Evolutionary conservation across 2,797 vertebrate genomes (phyloP).

Genomic region (Crocodylus rhombifer): DNA sequence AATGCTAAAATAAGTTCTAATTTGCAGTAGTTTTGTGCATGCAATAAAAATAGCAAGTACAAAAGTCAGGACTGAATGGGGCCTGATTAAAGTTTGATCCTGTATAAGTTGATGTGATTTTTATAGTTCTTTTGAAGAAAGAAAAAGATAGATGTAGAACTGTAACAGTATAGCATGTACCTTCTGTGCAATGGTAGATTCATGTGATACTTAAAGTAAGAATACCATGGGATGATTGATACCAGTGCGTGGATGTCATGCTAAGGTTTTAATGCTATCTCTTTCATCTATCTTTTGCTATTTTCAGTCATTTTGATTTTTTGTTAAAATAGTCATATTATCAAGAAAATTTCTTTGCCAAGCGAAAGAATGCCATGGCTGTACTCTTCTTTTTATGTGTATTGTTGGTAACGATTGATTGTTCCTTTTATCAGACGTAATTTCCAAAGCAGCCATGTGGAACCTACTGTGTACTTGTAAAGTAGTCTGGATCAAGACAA

Average conservation of each 20-base stretch:
- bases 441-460: constrained; percentile 1
- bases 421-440: neutral
- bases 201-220: neutral
- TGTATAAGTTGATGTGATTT: too few relatives aligned
- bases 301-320: neutral
- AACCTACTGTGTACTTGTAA: neutral
- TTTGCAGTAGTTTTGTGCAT: too few relatives aligned
- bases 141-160: rapidly evolving
- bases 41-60: too few relatives aligned
- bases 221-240: neutral
- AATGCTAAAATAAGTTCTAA: too few relatives aligned
- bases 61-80: too few relatives aligned
- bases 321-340: neutral
- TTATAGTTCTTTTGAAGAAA: too few relatives aligned
- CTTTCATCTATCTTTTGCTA: neutral
- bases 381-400: neutral
- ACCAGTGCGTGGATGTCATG: neutral
- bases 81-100: too few relatives aligned
- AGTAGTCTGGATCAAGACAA: neutral
- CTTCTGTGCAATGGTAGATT: neutral
- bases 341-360: neutral
- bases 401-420: neutral
- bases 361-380: neutral
- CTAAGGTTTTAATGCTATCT: neutral
- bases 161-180: neutral